A percentile compares a stretch with the other conserved stretches of the same genome.
These are phyloP conservation scores for Ovibos moschatus DNA, from an alignment of 2,113 vertebrate genomes.

Conservation along the genomic window DNA sequence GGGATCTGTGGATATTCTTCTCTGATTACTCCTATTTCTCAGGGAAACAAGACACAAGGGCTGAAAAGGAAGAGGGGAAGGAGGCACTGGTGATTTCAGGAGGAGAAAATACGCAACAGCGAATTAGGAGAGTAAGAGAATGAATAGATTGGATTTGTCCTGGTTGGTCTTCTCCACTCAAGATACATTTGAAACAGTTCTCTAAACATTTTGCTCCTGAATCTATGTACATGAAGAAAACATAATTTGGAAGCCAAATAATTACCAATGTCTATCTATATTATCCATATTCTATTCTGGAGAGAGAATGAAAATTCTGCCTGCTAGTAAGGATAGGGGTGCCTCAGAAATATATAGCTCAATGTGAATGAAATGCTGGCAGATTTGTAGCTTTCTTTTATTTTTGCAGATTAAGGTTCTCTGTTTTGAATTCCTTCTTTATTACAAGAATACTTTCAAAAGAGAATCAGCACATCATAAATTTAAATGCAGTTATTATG, in stretches of 20 bases:
- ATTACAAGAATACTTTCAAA: slow-evolving; percentile 5
- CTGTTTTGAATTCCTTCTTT: slow-evolving; percentile 43
- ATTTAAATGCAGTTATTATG: slow-evolving; percentile 29
- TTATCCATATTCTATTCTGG: background rate
- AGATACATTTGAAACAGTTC: background rate
- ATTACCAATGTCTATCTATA: background rate
- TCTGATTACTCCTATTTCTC: background rate
- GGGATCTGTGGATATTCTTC: background rate
- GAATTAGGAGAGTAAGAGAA: background rate
- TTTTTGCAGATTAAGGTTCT: background rate
- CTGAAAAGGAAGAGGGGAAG: background rate
- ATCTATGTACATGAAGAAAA: background rate
- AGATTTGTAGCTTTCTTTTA: background rate
- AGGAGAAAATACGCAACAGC: background rate
- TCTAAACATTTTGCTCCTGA: background rate
- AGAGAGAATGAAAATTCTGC: background rate
- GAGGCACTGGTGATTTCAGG: background rate
- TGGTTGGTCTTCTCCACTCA: background rate
- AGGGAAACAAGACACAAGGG: background rate
- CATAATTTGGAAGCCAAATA: background rate
- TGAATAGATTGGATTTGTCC: background rate
- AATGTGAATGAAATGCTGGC: background rate
- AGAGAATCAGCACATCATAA: slow-evolving; percentile 11
- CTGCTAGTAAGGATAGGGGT: background rate
- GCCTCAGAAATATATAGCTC: background rate